A percentile compares a stretch with the other conserved stretches of the same genome.
phyloP scores from a whole-genome alignment of 2,113 vertebrate species.

The Seriola aureovittata region DNA sequence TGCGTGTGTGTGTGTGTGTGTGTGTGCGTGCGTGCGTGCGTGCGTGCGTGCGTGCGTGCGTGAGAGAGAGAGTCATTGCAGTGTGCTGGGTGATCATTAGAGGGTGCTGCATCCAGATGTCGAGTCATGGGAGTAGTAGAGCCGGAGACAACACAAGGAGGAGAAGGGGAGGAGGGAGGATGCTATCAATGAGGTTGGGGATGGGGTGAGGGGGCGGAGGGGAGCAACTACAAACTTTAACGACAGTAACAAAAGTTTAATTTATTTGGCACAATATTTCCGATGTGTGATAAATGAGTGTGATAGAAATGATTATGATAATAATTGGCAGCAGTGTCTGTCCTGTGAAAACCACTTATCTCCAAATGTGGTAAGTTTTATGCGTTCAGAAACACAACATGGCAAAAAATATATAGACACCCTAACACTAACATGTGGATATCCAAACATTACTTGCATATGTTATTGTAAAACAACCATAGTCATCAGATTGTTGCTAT shows the following conservation, averaged over 20 bases:
- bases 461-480: too few relatives aligned
- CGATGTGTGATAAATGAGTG: constrained; percentile 3
- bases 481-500: neutral
- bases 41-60: constrained; percentile 23
- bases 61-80: constrained; percentile 29
- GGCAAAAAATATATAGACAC: neutral
- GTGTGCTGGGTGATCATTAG: constrained; percentile 62
- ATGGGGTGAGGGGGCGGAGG: neutral
- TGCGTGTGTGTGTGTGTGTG: neutral
- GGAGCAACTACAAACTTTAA: constrained; percentile 16
- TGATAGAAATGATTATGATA: neutral
- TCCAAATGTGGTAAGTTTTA: neutral
- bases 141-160: constrained; percentile 6
- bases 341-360: neutral
- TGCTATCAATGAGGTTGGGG: neutral
- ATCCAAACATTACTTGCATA: neutral
- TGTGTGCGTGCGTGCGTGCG: constrained; percentile 12
- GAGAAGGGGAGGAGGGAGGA: neutral
- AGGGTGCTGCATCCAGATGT: constrained; percentile 75
- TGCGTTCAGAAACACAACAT: neutral
- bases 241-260: constrained; percentile 13
- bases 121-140: constrained; percentile 28
- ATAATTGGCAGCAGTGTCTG: neutral
- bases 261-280: constrained; percentile 7
- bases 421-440: neutral